Evolutionary conservation across 2,888 invertebrate genomes (phyloP).

Genomic region (Rhodophaea formosa): DNA sequence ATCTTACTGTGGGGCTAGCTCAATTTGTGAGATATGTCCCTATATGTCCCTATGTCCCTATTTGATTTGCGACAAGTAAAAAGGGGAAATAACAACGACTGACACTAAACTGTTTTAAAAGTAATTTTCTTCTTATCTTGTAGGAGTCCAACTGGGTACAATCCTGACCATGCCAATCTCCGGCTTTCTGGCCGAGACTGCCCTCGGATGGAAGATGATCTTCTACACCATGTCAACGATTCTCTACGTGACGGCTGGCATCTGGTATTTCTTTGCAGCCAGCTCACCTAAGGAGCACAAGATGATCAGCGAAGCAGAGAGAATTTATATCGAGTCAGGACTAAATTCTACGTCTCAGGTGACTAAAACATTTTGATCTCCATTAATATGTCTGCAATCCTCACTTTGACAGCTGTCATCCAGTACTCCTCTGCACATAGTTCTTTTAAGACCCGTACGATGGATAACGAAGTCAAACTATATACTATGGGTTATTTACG

Average conservation of each 20-base stretch:
- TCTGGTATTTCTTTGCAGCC: slow-evolving; percentile 80
- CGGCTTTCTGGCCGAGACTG: slow-evolving; percentile 81
- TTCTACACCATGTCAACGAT: slow-evolving; percentile 83
- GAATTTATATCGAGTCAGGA: slow-evolving; percentile 80
- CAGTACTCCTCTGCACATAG: no score
- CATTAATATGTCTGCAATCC: no score
- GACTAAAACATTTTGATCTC: not conserved
- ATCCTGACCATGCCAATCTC: slow-evolving; percentile 85
- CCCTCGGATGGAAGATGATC: slow-evolving; percentile 84
- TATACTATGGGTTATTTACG: no score
- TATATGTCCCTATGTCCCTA: no score
- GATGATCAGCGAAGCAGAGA: slow-evolving; percentile 79
- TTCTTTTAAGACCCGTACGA: no score
- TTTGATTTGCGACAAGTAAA: no score
- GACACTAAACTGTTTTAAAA: no score
- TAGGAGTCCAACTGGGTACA: slow-evolving; percentile 85
- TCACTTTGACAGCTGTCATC: no score
- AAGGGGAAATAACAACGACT: no score
- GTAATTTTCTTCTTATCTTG: not conserved
- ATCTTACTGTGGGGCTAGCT: no score
- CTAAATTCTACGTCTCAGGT: slow-evolving; percentile 58
- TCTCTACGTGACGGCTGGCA: slow-evolving; percentile 74
- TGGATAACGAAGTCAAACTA: no score
- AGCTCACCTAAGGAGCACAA: slow-evolving; percentile 81
- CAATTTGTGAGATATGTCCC: no score